Conservation (phyloP, 2,113 vertebrate genomes). For the Micronisus gabar region DNA sequence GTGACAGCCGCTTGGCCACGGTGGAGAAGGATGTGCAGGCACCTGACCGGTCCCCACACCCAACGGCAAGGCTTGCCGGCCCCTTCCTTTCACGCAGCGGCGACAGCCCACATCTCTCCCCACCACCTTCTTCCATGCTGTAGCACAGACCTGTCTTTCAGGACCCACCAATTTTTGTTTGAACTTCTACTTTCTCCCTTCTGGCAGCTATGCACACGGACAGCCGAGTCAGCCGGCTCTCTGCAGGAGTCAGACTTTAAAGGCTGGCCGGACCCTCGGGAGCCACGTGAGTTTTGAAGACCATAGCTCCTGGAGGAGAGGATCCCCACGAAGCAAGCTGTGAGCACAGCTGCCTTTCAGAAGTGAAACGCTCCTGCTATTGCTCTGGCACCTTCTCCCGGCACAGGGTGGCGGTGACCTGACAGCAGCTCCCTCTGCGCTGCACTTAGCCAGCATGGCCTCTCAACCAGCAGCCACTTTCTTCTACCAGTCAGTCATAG, state of each 20-base stretch:
- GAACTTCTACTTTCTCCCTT: neutral
- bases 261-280: accelerated
- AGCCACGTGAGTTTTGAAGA: neutral
- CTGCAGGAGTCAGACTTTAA: neutral
- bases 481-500: neutral
- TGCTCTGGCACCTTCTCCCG: neutral
- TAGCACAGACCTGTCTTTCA: neutral
- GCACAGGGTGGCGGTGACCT: neutral
- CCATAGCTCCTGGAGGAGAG: neutral
- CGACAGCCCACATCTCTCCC: accelerated
- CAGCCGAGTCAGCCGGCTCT: neutral
- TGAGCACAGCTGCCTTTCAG: neutral
- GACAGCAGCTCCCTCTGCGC: neutral
- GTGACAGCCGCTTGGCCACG: accelerated
- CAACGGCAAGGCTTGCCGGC: accelerated
- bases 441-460: neutral
- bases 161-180: neutral
- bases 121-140: neutral
- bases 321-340: neutral
- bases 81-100: accelerated
- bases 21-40: neutral
- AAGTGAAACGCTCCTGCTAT: neutral
- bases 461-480: neutral
- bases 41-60: accelerated
- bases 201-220: neutral